Base-by-base conservation (phyloP, 2,797 vertebrate species). In the Podarcis siculus region DNA sequence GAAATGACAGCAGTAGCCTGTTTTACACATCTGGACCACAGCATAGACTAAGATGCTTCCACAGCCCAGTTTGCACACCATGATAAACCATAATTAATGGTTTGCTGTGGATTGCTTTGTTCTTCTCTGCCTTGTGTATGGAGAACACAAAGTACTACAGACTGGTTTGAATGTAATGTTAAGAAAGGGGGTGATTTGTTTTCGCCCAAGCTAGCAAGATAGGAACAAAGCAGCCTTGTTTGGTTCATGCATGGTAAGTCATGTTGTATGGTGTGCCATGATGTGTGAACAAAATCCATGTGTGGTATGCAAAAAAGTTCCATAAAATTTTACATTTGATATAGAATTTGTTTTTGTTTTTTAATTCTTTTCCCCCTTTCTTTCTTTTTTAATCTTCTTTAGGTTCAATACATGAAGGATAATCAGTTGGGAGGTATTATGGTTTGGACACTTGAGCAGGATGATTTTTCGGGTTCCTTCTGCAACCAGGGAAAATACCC, bases 391-490 rank as follows among this genome's bases (percentile, higher is more conserved):
- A 55, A 55, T 55, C 42, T 94, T 69, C 64, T 69, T 67, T 23
- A 92, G 39, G 90, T 90, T 71, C 83, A 71, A 1, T 92, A 79
- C 79, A 72, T 94, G 86, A 92, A 91, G 90, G 66, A 71, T 67
- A 67, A 25, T 72, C 69, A 64, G 5, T 89, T 86, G 55, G 89
- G 94, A 80, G 90, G 95, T 7, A 82, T 90, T 1, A 1, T 67
- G 87, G 66, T 92, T 13, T 86, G 90, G 92, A 21, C 87, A 72
- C 67, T 86, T 69, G 93, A 91, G 23, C 1, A 67, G 21, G 89
- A 93, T 82, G 90, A 94, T 85, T 92, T 92, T 78, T 86, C 78
- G 19, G 91, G 89, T 23, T 45, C 86, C 79, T 86, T 66, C 77
- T 94, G 93, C 81, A 42, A 23, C 13, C 58, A 94, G 35, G 89